Evolutionary conservation across 2,797 vertebrate genomes (phyloP).

Genomic region (Allobates femoralis): DNA sequence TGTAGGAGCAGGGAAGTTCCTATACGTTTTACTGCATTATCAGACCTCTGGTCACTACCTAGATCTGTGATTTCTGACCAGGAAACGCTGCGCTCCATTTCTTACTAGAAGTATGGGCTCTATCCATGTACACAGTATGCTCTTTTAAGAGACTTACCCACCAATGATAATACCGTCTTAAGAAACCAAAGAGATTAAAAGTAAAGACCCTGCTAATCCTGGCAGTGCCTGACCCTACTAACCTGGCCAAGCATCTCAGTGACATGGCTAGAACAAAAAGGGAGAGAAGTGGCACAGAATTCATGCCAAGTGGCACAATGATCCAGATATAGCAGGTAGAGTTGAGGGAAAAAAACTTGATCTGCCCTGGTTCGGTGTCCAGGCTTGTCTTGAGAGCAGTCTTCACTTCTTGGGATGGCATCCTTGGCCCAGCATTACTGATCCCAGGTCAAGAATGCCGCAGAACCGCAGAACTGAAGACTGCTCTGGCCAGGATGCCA

Average conservation of each 20-base stretch:
- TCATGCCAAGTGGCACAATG: not conserved
- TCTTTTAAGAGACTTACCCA: constrained; percentile 55
- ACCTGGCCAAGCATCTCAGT: not conserved
- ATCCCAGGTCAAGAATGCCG: too few relatives aligned
- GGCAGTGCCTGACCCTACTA: constrained; percentile 30
- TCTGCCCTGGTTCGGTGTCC: too few relatives aligned
- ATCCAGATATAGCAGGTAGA: not conserved
- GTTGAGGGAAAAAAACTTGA: too few relatives aligned
- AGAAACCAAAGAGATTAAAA: constrained; percentile 49
- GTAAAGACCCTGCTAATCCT: constrained; percentile 42
- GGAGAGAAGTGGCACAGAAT: not conserved
- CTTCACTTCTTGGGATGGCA: too few relatives aligned
- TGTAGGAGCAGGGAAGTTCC: not conserved
- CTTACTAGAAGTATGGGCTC: not conserved
- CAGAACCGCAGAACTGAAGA: too few relatives aligned
- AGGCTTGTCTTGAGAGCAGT: too few relatives aligned
- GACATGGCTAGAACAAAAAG: not conserved
- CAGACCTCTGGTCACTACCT: not conserved
- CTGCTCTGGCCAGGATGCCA: too few relatives aligned
- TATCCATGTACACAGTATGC: constrained; percentile 19
- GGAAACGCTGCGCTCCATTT: not conserved
- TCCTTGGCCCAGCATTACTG: too few relatives aligned
- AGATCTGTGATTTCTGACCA: not conserved
- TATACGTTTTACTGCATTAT: not conserved
- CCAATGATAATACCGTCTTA: constrained; percentile 52